These are phyloP conservation scores for Nipponacmea schrenckii DNA, from an alignment of 2,888 invertebrate species.

Conservation along the genomic window DNA sequence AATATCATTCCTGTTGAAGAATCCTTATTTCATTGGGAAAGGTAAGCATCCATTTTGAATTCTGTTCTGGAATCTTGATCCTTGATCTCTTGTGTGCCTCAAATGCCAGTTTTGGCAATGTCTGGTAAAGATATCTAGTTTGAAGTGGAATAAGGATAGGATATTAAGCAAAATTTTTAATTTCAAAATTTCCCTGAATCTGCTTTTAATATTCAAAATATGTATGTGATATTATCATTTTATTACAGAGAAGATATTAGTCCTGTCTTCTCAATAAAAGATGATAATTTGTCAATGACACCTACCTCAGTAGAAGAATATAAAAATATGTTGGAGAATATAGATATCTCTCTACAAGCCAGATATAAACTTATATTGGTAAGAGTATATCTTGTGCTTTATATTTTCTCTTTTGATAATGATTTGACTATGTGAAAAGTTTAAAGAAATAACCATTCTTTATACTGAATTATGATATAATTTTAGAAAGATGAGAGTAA, in stretches of 20 bases:
- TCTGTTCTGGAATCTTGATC: not conserved
- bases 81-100: too few species aligned
- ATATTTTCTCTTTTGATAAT: too few species aligned
- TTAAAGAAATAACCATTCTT: too few species aligned
- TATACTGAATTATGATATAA: not conserved
- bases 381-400: not conserved
- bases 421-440: too few species aligned
- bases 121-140: slow-evolving; percentile 14
- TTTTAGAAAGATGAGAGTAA: slow-evolving; percentile 23
- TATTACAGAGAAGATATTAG: not conserved
- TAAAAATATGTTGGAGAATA: not conserved
- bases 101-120: slow-evolving; percentile 10
- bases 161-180: too few species aligned
- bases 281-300: not conserved
- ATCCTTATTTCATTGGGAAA: slow-evolving; percentile 24
- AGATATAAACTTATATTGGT: not conserved
- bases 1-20: slow-evolving; percentile 17
- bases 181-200: too few species aligned
- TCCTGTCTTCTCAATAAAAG: not conserved
- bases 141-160: not conserved
- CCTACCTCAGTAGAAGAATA: not conserved
- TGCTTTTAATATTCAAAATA: too few species aligned
- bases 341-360: not conserved
- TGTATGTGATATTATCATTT: too few species aligned
- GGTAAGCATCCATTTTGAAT: slow-evolving; percentile 9